Conservation (phyloP, 2,797 vertebrate genomes). For the Microctenopoma stevenorrisi region DNA sequence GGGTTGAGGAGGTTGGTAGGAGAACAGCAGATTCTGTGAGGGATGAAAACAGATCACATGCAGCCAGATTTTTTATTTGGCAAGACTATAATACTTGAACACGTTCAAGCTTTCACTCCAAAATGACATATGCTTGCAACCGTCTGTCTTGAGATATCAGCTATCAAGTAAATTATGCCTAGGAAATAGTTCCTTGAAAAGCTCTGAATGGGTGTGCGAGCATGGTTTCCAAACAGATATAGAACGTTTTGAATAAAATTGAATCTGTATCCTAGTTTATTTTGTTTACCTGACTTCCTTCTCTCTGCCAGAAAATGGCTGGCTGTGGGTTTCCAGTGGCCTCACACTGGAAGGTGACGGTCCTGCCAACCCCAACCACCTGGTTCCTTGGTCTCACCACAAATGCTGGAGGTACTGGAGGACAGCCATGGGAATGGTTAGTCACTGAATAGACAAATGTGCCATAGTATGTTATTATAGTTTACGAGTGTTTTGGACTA, state of each 20-base stretch:
- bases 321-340: conserved; percentile 98
- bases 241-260: conserved; percentile 13
- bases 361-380: conserved; percentile 94
- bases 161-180: not conserved
- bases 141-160: conserved; percentile 1
- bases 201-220: not conserved
- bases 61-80: conserved; percentile 20
- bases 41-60: conserved; percentile 11
- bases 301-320: conserved; percentile 98
- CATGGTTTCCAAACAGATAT: conserved; percentile 5
- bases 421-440: conserved; percentile 53
- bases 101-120: conserved; percentile 3
- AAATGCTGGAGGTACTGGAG: conserved; percentile 94
- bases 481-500: conserved; percentile 24
- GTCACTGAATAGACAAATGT: conserved; percentile 44
- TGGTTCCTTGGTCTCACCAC: conserved; percentile 96
- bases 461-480: conserved; percentile 23
- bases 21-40: conserved; percentile 94
- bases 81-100: not conserved
- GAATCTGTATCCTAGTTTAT: conserved; percentile 4
- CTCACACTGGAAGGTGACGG: conserved; percentile 97
- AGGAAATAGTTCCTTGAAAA: conserved; percentile 7
- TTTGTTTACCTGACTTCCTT: conserved; percentile 95
- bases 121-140: conserved; percentile 1
- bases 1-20: conserved; percentile 95